Base-by-base conservation (phyloP, 2,797 vertebrate species). In the Epinephelus malabaricus region DNA sequence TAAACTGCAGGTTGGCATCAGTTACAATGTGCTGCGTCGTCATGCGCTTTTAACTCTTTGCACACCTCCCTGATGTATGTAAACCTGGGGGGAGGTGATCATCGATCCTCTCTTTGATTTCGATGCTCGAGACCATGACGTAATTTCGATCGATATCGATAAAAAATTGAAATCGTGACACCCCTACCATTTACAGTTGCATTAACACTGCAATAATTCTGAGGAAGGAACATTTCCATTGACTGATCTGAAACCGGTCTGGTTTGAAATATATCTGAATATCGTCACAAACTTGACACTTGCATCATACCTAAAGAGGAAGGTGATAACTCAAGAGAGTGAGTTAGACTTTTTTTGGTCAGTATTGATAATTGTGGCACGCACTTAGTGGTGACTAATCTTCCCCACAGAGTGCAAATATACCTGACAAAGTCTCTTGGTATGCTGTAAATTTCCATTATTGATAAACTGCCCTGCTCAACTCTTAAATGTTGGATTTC, bases 351-450 rank as follows among this genome's bases (percentile, higher is more conserved):
- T 66, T 40, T 6, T 43, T 40, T 40, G 38, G 27, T 46, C 50
- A 47, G 8, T 49, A 15, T 21, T 40, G 34, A 53, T 23, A 66
- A 55, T 45, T 25, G 3, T 46, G 51, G 45, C n/a, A 4, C 25
- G 49, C 12, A 60, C 51, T 54, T 58, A n/a, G 21, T 64, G 59
- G 25, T 73, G 77, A 89, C 25, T 86, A 13, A 78, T 76, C 18
- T 49, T 14, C 21, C 27, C 69, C 43, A 73, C 27, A 9, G 18
- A 65, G 17, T 10, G 34, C n/a, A 50, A 49, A 58, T 58, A 58
- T 1, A 63, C 21, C 59, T 69, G 12, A 78, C 38, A 70, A 59
- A 62, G 34, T 47, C 23, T 40, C 63, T 63, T 70, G 51, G 53
- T 69, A 65, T 56, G 46, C 11, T 74, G 68, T 45, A 70, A 51